Conservation (phyloP, 2,113 vertebrate genomes). For the Strigops habroptila region DNA sequence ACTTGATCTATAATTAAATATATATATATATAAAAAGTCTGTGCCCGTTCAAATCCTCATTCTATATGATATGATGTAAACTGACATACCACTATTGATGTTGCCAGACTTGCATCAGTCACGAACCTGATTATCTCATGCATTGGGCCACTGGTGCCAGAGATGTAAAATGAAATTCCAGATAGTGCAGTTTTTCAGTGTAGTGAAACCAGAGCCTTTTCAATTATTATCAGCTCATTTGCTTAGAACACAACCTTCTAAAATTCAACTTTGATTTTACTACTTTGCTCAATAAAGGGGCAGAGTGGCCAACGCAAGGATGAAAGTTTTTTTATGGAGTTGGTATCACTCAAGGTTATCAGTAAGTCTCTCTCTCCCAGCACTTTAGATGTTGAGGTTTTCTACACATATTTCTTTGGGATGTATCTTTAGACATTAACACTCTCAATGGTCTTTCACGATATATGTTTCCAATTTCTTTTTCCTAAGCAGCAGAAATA, state of each 20-base stretch:
- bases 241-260: background rate
- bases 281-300: background rate
- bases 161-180: background rate
- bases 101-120: background rate
- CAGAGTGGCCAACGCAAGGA: background rate
- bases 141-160: background rate
- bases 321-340: background rate
- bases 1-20: background rate
- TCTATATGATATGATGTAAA: background rate
- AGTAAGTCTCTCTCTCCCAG: background rate
- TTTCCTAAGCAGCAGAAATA: background rate
- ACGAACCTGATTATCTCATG: background rate
- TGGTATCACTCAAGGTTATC: background rate
- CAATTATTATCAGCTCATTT: background rate
- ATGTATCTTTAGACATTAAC: background rate
- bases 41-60: background rate
- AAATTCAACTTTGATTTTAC: constrained; percentile 11
- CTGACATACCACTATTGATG: background rate
- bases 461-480: background rate
- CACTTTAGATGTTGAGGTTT: background rate
- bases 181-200: background rate
- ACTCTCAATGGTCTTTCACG: background rate
- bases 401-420: background rate
- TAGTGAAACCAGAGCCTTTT: background rate
- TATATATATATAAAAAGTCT: background rate